phyloP scores from a whole-genome alignment of 2,113 vertebrate species.

The Pithys albifrons region DNA sequence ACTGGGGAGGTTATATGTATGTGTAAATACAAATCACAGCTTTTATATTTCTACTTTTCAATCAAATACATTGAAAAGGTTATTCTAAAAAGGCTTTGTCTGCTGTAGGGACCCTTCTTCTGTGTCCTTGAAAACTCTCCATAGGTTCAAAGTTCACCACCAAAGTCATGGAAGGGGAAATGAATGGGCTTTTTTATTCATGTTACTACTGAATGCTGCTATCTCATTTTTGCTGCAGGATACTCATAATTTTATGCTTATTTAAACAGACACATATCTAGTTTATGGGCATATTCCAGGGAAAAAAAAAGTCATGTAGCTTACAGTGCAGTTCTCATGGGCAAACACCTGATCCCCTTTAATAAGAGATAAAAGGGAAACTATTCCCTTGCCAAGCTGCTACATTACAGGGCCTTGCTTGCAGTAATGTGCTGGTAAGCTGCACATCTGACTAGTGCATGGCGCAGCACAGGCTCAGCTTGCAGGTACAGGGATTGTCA shows the following conservation, averaged over 20 bases:
- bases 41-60: background rate
- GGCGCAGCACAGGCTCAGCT: background rate
- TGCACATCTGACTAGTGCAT: background rate
- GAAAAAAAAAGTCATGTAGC: slow-evolving; percentile 43
- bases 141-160: slow-evolving; percentile 26
- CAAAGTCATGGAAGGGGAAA: slow-evolving; percentile 41
- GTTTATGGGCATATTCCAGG: slow-evolving; percentile 76
- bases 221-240: slow-evolving; percentile 77
- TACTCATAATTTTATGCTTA: slow-evolving; percentile 77
- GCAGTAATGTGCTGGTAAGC: background rate
- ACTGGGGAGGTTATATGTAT: background rate
- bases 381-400: slow-evolving; percentile 9
- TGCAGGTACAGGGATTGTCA: background rate
- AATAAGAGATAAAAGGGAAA: slow-evolving; percentile 73
- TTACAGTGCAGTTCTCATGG: slow-evolving; percentile 73
- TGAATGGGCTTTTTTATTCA: slow-evolving; percentile 17
- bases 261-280: slow-evolving; percentile 81
- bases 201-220: slow-evolving; percentile 51
- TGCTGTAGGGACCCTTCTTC: background rate
- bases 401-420: background rate
- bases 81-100: background rate
- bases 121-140: slow-evolving; percentile 46
- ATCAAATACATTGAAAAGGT: background rate
- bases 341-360: slow-evolving; percentile 85
- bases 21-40: background rate